phyloP scores from a whole-genome alignment of 2,113 vertebrate genomes.

The Alethe castanea region DNA sequence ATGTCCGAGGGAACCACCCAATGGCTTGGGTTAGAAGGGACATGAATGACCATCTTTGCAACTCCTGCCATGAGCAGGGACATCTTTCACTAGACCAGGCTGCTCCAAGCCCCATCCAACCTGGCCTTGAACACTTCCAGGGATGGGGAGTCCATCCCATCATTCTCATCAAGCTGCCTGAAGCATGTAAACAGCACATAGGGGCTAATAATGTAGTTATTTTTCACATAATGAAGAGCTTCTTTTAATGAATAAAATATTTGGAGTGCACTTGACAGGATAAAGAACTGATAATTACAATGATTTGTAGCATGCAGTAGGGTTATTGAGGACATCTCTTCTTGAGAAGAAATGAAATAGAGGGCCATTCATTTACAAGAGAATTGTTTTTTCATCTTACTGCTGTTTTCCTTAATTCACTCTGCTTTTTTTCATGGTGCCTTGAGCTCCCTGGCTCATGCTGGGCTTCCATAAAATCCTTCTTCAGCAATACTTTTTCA shows the following conservation, averaged over 20 bases:
- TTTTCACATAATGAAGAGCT: background rate
- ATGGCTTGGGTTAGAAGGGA: background rate
- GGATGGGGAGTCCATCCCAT: background rate
- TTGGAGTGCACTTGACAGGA: background rate
- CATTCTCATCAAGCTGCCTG: background rate
- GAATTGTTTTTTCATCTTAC: conserved; percentile 15
- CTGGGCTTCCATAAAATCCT: conserved; percentile 18
- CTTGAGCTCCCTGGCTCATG: background rate
- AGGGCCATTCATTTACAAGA: background rate
- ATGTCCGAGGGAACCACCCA: background rate
- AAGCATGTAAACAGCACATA: background rate
- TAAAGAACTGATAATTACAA: conserved; percentile 18
- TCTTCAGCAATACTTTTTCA: background rate
- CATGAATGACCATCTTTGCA: background rate
- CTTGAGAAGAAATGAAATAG: background rate
- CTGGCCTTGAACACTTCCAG: background rate
- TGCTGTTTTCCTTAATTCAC: conserved; percentile 24
- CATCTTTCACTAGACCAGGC: background rate
- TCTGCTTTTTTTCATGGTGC: conserved; percentile 13
- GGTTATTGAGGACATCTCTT: conserved; percentile 26
- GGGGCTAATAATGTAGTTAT: background rate
- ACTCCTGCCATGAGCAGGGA: background rate
- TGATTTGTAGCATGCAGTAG: background rate
- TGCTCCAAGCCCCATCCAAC: background rate
- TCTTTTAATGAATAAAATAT: conserved; percentile 28